Evolutionary conservation across 1,140 invertebrate genomes (phyloP).

Genomic region (Gryon sp.): DNA sequence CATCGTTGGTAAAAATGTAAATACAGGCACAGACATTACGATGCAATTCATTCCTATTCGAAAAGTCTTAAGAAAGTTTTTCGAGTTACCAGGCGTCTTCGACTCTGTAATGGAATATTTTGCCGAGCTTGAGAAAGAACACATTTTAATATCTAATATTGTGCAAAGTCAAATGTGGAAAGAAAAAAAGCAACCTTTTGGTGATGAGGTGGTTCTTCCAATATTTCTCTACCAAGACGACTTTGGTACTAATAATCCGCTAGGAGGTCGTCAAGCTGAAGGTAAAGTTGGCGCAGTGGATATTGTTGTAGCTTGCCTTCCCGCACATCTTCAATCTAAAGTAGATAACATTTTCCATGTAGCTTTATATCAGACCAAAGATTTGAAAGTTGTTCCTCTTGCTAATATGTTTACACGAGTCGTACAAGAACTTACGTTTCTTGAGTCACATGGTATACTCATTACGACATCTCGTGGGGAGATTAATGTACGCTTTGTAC

Average conservation of each 20-base stretch:
- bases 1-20: not conserved
- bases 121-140: not conserved
- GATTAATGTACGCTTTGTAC: not conserved
- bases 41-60: slow-evolving; percentile 1
- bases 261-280: slow-evolving; percentile 6
- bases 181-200: not conserved
- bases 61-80: not conserved
- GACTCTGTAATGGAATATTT: not conserved
- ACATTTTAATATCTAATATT: not conserved
- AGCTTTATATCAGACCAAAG: not conserved
- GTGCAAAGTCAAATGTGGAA: not conserved
- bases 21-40: not conserved
- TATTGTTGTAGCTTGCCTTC: not conserved
- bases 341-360: not conserved
- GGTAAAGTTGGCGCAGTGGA: slow-evolving; percentile 8
- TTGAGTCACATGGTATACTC: not conserved
- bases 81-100: not conserved
- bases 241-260: not conserved
- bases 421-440: not conserved
- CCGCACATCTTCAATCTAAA: not conserved
- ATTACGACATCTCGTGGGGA: not conserved
- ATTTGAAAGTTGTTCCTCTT: not conserved
- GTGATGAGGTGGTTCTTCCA: not conserved
- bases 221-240: not conserved
- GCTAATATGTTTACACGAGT: not conserved